phyloP scores from a whole-genome alignment of 2,113 vertebrate genomes.

The Tauraco erythrolophus region DNA sequence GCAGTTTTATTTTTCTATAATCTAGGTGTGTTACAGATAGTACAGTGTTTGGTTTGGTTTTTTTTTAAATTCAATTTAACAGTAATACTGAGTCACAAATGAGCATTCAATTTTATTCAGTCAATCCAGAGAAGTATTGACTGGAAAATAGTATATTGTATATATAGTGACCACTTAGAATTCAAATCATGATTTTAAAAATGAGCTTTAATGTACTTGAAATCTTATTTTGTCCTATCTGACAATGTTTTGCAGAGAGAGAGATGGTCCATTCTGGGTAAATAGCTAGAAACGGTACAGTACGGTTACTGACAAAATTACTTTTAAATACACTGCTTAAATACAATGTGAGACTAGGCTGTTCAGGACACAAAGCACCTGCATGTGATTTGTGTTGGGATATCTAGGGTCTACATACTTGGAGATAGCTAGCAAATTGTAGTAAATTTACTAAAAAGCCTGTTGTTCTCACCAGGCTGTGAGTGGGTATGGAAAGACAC shows the following conservation, averaged over 20 bases:
- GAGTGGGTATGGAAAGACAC: background rate
- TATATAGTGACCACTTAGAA: slow-evolving; percentile 33
- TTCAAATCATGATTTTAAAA: slow-evolving; percentile 12
- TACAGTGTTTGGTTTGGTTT: background rate
- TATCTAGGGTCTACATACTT: background rate
- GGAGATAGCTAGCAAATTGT: background rate
- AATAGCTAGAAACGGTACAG: background rate
- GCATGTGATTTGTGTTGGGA: background rate
- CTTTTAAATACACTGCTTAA: background rate
- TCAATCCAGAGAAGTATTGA: slow-evolving; percentile 10
- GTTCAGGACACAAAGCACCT: background rate
- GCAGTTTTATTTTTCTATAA: slow-evolving; percentile 38
- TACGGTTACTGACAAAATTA: background rate
- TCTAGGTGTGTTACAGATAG: background rate
- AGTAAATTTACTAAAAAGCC: background rate
- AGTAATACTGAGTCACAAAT: background rate
- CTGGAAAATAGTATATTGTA: background rate
- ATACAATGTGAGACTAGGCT: background rate
- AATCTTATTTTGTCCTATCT: slow-evolving; percentile 26
- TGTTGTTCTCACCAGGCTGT: background rate
- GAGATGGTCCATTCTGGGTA: background rate
- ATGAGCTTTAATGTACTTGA: background rate
- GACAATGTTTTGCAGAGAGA: slow-evolving; percentile 8
- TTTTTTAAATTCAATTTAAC: background rate
- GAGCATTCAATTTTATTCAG: slow-evolving; percentile 26